These are phyloP conservation scores for Oreochromis niloticus DNA, from an alignment of 2,113 vertebrate species.

Conservation along the genomic window DNA sequence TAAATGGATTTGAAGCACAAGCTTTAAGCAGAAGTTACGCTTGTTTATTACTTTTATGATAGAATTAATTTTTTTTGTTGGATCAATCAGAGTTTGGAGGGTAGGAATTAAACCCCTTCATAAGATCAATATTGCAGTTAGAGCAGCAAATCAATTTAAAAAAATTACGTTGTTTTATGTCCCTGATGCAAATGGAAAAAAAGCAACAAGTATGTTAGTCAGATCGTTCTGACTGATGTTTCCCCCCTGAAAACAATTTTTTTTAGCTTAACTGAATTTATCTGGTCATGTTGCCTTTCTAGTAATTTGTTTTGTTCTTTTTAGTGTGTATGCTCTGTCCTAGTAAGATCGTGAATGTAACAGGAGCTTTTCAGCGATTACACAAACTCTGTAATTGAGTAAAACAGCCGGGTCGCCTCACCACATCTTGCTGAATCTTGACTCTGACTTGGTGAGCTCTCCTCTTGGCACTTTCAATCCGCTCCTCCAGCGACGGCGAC, in stretches of 20 bases:
- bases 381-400: background rate
- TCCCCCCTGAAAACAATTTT: background rate
- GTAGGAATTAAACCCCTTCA: background rate
- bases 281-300: background rate
- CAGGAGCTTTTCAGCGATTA: background rate
- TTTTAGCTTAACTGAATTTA: background rate
- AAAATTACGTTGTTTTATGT: background rate
- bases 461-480: constrained; percentile 83
- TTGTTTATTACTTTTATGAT: background rate
- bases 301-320: background rate
- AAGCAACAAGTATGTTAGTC: background rate
- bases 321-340: background rate
- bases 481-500: constrained; percentile 74
- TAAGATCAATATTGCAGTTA: background rate
- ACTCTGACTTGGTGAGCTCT: constrained; percentile 82
- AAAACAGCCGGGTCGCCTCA: constrained; percentile 8
- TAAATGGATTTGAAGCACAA: background rate
- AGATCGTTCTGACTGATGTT: background rate
- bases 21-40: background rate
- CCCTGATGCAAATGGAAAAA: background rate
- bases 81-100: background rate
- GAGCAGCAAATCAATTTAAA: background rate
- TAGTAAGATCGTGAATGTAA: background rate
- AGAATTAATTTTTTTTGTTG: rapidly evolving
- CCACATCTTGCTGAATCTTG: constrained; percentile 85